Evolutionary conservation across 2,113 vertebrate genomes (phyloP).

Genomic region (Canis aureus): DNA sequence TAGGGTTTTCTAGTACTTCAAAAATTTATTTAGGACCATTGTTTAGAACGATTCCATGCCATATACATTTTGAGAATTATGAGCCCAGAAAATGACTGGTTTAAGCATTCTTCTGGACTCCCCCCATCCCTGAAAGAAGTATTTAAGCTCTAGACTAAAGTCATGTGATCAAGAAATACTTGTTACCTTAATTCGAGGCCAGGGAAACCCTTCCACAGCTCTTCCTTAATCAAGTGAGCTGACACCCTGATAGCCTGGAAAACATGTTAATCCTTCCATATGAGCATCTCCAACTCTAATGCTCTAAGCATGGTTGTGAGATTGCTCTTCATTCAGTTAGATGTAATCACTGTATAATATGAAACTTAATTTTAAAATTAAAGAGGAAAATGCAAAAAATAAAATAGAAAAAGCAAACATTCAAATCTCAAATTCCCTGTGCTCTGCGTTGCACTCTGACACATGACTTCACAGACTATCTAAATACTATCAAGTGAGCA

Average conservation of each 20-base stretch:
- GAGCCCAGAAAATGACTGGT: neutral
- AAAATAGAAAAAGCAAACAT: neutral
- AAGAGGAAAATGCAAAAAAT: neutral
- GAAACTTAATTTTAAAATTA: neutral
- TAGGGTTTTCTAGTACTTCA: neutral
- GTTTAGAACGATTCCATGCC: neutral
- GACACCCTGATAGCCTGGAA: neutral
- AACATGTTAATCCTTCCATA: neutral
- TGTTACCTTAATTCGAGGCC: neutral
- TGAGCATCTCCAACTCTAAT: neutral
- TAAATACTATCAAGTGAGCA: neutral
- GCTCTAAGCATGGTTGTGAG: neutral
- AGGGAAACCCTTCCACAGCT: neutral
- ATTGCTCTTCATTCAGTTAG: neutral
- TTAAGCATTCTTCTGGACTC: neutral
- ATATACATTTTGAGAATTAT: neutral
- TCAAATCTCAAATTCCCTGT: neutral
- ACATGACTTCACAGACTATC: neutral
- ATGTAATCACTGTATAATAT: neutral
- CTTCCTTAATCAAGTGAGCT: neutral
- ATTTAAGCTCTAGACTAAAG: neutral
- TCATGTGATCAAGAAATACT: neutral
- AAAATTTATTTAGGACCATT: neutral
- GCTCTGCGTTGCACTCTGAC: neutral
- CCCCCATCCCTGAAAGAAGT: neutral